Evolutionary conservation across 1,140 invertebrate genomes (phyloP), one percentile per base, ranked within the genome.

Genomic region (Ceratitis capitata): DNA sequence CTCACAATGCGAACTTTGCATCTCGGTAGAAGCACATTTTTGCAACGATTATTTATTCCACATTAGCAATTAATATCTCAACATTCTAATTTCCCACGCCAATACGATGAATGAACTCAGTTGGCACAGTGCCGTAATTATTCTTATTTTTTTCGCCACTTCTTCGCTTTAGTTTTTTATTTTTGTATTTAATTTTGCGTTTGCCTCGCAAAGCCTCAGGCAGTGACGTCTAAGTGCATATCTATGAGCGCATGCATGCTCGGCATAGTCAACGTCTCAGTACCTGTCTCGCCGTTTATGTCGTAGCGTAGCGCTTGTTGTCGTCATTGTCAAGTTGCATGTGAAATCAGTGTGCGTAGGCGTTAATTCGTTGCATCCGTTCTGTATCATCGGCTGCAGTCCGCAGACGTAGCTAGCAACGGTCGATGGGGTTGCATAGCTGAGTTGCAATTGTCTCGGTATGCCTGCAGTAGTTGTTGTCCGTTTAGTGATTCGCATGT

Each of bases 291-390:
- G 69, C 45, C 69, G 69, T n/a, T n/a, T n/a, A n/a, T n/a, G n/a
- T n/a, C n/a, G n/a, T n/a, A n/a, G n/a, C n/a, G n/a, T n/a, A n/a
- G n/a, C n/a, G n/a, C n/a, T n/a, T n/a, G n/a, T 26, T 78, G 69
- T 78, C 69, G 69, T 78, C 69, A 78, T 45, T 39, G 69, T 78
- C n/a, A 42, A 45, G 45, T 45, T 78, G 69, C 23, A 5, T 78
- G 3, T 39, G 14, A 10, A 26, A 64, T 16, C 39, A 78, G 0
- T 78, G 0, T 78, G 39, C 69, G 69, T 78, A 45, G 69, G 69
- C 69, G 69, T 78, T 78, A 78, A 78, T 39, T 78, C 39, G 69
- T 78, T 78, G 42, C 69, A 78, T 78, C 69, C 69, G 69, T 78
- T 78, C 35, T 78, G 69, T 39, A 29, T 42, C 69, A 78, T 78